Conservation (phyloP, 2,888 invertebrate species). For the Abrostola triplasia region DNA sequence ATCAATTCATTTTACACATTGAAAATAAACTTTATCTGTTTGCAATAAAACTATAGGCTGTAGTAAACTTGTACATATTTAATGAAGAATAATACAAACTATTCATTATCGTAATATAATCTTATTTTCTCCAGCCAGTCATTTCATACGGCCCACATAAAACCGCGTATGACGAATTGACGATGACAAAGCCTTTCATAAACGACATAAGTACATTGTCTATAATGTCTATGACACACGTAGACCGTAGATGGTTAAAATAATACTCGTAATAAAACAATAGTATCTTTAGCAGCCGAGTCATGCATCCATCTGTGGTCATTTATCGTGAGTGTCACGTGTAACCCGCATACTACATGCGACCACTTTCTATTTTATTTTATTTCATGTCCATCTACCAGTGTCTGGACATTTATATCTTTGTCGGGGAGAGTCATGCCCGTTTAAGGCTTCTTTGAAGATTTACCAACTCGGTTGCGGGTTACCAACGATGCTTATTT, state of each 20-base stretch:
- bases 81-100: too few relatives aligned
- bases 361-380: constrained; percentile 68
- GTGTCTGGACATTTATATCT: constrained; percentile 28
- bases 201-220: constrained; percentile 13
- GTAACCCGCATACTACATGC: constrained; percentile 26
- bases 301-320: constrained; percentile 32
- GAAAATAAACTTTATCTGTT: too few relatives aligned
- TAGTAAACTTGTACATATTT: too few relatives aligned
- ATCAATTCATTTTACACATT: too few relatives aligned
- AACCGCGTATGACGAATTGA: background rate
- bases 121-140: background rate
- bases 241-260: constrained; percentile 9
- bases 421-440: constrained; percentile 14
- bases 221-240: constrained; percentile 21
- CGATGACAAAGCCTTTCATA: constrained; percentile 4
- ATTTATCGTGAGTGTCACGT: constrained; percentile 49
- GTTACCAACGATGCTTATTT: too few relatives aligned
- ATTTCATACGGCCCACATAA: constrained; percentile 8
- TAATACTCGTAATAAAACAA: constrained; percentile 50
- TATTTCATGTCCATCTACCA: constrained; percentile 27
- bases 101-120: too few relatives aligned
- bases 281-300: constrained; percentile 25
- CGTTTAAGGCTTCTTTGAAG: constrained; percentile 14
- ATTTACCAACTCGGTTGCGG: background rate
- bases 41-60: too few relatives aligned